Evolutionary conservation across 2,113 vertebrate genomes (phyloP).

Genomic region (Aptenodytes patagonicus): DNA sequence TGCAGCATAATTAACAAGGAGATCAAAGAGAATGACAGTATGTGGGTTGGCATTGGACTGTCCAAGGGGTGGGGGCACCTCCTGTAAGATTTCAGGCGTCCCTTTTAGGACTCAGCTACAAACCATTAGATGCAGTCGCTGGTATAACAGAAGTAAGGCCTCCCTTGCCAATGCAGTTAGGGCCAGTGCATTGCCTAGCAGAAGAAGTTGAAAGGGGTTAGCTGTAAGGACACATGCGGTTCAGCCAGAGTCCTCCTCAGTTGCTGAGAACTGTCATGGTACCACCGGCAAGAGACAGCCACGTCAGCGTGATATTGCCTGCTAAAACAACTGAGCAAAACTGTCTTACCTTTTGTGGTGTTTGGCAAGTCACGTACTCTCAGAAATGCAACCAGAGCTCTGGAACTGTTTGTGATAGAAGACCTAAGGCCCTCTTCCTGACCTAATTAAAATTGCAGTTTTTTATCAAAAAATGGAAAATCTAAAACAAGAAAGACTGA

Average conservation of each 20-base stretch:
- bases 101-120: not conserved
- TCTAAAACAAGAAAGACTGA: not conserved
- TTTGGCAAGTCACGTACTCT: not conserved
- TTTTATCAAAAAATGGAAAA: not conserved
- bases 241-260: not conserved
- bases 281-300: not conserved
- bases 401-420: not conserved
- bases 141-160: not conserved
- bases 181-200: not conserved
- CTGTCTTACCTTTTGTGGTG: not conserved
- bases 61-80: not conserved
- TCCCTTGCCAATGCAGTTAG: not conserved
- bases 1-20: not conserved
- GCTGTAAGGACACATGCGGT: not conserved
- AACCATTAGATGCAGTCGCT: not conserved
- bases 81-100: not conserved
- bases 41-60: not conserved
- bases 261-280: not conserved
- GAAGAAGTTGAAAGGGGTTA: not conserved
- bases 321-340: not conserved
- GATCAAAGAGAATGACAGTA: not conserved
- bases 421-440: not conserved
- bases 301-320: rapidly evolving
- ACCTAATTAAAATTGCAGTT: not conserved
- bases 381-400: not conserved